phyloP scores from a whole-genome alignment of 2,113 vertebrate species.

The Indicator indicator region DNA sequence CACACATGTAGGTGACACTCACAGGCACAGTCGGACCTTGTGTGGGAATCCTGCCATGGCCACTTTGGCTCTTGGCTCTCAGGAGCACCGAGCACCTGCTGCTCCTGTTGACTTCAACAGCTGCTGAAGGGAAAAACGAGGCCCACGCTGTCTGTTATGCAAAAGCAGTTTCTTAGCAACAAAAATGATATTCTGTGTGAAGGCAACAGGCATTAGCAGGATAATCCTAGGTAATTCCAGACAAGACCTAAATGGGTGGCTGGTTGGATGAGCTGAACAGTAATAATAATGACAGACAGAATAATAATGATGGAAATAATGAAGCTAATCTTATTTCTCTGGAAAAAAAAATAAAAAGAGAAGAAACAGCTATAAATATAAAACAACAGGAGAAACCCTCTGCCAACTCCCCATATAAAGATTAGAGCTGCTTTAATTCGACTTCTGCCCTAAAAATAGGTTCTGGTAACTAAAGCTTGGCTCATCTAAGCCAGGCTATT shows the following conservation, averaged over 20 bases:
- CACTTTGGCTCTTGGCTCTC: neutral
- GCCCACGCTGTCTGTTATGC: constrained; percentile 20
- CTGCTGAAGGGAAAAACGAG: neutral
- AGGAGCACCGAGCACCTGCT: neutral
- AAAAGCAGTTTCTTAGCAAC: constrained; percentile 69
- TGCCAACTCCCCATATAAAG: neutral
- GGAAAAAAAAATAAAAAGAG: neutral
- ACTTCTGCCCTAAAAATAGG: neutral
- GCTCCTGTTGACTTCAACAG: neutral
- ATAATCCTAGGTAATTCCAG: constrained; percentile 61
- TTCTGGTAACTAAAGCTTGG: neutral
- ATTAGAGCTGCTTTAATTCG: neutral
- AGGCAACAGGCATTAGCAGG: constrained; percentile 15
- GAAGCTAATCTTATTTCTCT: neutral
- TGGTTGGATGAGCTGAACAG: neutral
- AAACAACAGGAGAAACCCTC: neutral
- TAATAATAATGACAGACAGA: neutral
- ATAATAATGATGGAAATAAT: constrained; percentile 22
- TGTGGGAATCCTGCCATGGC: neutral
- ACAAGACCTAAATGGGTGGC: neutral
- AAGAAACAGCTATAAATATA: constrained; percentile 26
- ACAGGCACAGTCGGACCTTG: rapidly evolving
- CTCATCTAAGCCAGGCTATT: neutral
- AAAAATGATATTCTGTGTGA: neutral
- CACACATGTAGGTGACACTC: rapidly evolving